Conservation (phyloP, 2,797 vertebrate genomes). For the Tapera naevia region DNA sequence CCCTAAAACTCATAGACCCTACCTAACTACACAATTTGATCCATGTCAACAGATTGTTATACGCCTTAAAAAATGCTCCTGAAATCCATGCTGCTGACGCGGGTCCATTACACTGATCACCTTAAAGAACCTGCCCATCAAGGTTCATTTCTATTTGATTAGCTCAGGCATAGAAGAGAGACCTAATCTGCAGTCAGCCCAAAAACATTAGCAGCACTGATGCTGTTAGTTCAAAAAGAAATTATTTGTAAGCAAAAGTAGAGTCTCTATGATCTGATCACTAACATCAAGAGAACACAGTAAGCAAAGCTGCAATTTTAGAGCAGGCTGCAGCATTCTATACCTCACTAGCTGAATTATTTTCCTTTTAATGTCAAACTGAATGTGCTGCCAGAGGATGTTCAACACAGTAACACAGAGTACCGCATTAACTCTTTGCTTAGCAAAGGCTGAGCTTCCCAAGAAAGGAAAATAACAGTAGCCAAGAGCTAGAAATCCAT, state of each 20-base stretch:
- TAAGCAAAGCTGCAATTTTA: background rate
- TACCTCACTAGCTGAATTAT: background rate
- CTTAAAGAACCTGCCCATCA: background rate
- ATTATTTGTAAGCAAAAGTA: constrained; percentile 8
- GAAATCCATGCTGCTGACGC: background rate
- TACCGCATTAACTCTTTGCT: background rate
- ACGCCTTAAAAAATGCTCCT: background rate
- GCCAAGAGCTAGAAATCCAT: background rate
- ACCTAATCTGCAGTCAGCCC: background rate
- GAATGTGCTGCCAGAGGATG: background rate
- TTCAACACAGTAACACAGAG: background rate
- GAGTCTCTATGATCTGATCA: background rate
- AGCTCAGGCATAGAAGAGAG: background rate
- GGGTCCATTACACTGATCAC: background rate
- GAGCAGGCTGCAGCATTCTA: background rate
- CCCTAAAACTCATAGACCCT: background rate
- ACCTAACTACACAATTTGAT: background rate
- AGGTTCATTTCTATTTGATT: background rate
- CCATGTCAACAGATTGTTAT: background rate
- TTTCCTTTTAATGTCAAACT: constrained; percentile 10
- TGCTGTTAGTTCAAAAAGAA: background rate
- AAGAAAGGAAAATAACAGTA: background rate
- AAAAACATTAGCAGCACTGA: background rate
- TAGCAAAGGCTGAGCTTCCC: background rate
- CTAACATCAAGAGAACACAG: background rate